These are phyloP conservation scores for Toxotes chatareus DNA, from an alignment of 2,113 vertebrate species.

Conservation along the genomic window DNA sequence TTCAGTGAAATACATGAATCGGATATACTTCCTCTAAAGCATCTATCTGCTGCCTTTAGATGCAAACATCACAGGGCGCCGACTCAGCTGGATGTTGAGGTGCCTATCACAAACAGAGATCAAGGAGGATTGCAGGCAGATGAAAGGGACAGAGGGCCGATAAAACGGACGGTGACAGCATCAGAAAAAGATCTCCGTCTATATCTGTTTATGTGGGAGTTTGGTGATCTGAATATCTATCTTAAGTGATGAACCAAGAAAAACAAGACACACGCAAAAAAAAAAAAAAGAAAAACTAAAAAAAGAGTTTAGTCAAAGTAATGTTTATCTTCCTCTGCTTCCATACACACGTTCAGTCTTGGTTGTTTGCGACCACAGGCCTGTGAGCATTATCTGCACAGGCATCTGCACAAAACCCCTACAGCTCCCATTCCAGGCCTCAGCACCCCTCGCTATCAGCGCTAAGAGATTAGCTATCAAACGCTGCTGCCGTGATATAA, in stretches of 20 bases:
- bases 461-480: constrained; percentile 62
- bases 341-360: constrained; percentile 28
- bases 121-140: constrained; percentile 40
- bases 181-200: constrained; percentile 43
- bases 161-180: constrained; percentile 48
- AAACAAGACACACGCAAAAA: neutral
- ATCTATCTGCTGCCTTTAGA: constrained; percentile 52
- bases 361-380: constrained; percentile 65
- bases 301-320: constrained; percentile 28
- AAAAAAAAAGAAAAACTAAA: neutral
- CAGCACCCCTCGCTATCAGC: constrained; percentile 52
- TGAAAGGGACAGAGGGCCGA: constrained; percentile 35
- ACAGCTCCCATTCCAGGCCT: constrained; percentile 49
- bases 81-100: constrained; percentile 56
- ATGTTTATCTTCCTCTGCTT: constrained; percentile 48
- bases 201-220: constrained; percentile 16
- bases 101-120: constrained; percentile 62
- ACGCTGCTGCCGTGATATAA: constrained; percentile 36
- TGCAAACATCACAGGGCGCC: constrained; percentile 60
- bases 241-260: constrained; percentile 15
- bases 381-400: constrained; percentile 52
- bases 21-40: constrained; percentile 39
- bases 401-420: constrained; percentile 54
- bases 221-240: constrained; percentile 22
- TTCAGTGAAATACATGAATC: constrained; percentile 20